A percentile compares a stretch with the other conserved stretches of the same genome.
These are phyloP conservation scores for Tipula unca DNA, from an alignment of 2,888 invertebrate species.

Conservation along the genomic window DNA sequence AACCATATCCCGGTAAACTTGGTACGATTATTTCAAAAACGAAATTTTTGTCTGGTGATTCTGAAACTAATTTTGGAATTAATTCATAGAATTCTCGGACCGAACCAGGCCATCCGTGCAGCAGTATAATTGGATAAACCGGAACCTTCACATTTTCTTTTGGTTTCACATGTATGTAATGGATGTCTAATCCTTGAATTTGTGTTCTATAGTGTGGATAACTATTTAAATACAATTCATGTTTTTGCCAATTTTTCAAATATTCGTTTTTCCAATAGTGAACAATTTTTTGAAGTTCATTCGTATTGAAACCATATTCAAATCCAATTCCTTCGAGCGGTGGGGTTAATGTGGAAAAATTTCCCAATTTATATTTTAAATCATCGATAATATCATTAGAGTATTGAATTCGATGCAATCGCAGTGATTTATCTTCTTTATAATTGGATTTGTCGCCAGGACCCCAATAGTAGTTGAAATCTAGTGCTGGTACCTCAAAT, in stretches of 20 bases:
- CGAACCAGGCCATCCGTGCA: constrained; percentile 85
- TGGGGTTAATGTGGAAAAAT: constrained; percentile 40
- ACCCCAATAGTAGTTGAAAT: constrained; percentile 39
- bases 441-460: constrained; percentile 33
- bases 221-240: constrained; percentile 61
- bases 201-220: constrained; percentile 67
- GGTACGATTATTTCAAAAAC: constrained; percentile 62
- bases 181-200: constrained; percentile 56
- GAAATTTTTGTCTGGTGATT: constrained; percentile 45
- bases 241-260: constrained; percentile 54
- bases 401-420: background rate
- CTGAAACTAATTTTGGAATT: constrained; percentile 54
- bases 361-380: background rate
- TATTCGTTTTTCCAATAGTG: constrained; percentile 73
- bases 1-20: constrained; percentile 62
- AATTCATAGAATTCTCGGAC: constrained; percentile 70
- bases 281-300: constrained; percentile 55
- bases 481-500: constrained; percentile 32
- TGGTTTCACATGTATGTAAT: constrained; percentile 59
- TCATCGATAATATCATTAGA: background rate
- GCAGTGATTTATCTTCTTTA: constrained; percentile 30
- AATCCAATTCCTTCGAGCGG: constrained; percentile 62
- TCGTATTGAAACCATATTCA: constrained; percentile 72
- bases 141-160: constrained; percentile 33
- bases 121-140: constrained; percentile 57